Percentiles rank a stretch among this genome's conserved stretches.
These are phyloP conservation scores for Drosophila ercepeae DNA, from an alignment of 1,140 invertebrate species.

Conservation along the genomic window DNA sequence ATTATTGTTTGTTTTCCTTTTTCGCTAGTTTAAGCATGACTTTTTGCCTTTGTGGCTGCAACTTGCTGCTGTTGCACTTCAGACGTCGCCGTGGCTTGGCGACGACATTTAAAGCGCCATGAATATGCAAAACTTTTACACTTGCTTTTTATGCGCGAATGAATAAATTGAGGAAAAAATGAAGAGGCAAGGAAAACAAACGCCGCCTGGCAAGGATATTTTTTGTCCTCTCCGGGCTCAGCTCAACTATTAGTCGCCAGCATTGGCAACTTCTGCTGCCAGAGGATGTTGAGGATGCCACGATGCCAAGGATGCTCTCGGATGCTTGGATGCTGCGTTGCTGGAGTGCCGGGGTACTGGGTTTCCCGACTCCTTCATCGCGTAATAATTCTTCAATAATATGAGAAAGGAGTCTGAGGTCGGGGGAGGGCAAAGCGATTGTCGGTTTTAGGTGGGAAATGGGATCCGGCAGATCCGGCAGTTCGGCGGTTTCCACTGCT, in stretches of 20 bases:
- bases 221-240: conserved; percentile 35
- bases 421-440: conserved; percentile 55
- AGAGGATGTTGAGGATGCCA: conserved; percentile 18
- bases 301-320: conserved; percentile 1
- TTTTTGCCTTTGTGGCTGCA: conserved; percentile 72
- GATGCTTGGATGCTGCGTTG: not conserved
- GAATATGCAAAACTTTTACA: conserved; percentile 81
- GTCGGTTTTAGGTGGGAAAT: conserved; percentile 48
- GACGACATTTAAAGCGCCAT: conserved; percentile 81
- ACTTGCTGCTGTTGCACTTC: conserved; percentile 61
- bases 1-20: conserved; percentile 19
- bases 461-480: conserved; percentile 40
- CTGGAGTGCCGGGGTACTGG: not conserved
- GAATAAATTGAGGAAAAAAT: conserved; percentile 57
- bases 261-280: conserved; percentile 70
- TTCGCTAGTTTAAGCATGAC: conserved; percentile 36
- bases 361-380: conserved; percentile 24
- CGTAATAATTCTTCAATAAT: conserved; percentile 80
- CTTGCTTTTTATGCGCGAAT: conserved; percentile 61
- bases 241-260: conserved; percentile 60
- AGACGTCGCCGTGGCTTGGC: conserved; percentile 61
- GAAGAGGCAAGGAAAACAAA: conserved; percentile 35
- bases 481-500: conserved; percentile 7
- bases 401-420: conserved; percentile 31
- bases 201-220: conserved; percentile 43